Conservation (phyloP, 1,140 invertebrate species). For the Antheraea mylitta region DNA sequence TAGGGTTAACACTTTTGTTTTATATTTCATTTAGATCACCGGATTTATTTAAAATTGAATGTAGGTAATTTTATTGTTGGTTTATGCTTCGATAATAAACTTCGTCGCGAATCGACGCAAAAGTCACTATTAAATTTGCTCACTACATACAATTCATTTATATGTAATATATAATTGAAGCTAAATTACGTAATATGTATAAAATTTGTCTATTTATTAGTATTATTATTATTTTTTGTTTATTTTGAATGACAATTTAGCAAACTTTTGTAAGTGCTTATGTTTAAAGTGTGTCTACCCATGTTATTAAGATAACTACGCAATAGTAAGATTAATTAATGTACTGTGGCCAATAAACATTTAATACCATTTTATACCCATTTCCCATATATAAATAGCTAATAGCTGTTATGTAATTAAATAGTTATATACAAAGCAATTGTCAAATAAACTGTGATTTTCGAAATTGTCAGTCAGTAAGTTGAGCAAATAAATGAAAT, state of each 20-base stretch:
- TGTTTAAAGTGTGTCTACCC: slow-evolving; percentile 24
- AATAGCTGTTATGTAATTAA: slow-evolving; percentile 67
- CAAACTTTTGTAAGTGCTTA: slow-evolving; percentile 16
- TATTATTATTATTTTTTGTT: slow-evolving; percentile 28
- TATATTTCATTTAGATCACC: slow-evolving; percentile 44
- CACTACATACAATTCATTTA: slow-evolving; percentile 31
- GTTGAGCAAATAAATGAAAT: slow-evolving; percentile 77
- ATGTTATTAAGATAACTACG: slow-evolving; percentile 42
- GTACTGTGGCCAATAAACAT: slow-evolving; percentile 75
- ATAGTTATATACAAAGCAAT: slow-evolving; percentile 63
- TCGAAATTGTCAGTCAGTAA: slow-evolving; percentile 78
- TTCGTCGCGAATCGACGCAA: slow-evolving; percentile 19
- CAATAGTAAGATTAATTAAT: slow-evolving; percentile 42
- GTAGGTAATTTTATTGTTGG: slow-evolving; percentile 30
- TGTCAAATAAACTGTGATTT: slow-evolving; percentile 78
- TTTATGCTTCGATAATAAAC: slow-evolving; percentile 45
- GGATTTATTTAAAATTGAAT: slow-evolving; percentile 51
- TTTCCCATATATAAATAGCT: slow-evolving; percentile 71
- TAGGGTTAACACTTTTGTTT: slow-evolving; percentile 53
- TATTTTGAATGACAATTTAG: slow-evolving; percentile 22
- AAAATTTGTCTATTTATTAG: slow-evolving; percentile 25
- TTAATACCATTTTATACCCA: slow-evolving; percentile 76
- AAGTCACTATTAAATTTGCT: slow-evolving; percentile 48
- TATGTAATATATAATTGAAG: slow-evolving; percentile 21
- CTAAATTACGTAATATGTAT: slow-evolving; percentile 29